phyloP scores from a whole-genome alignment of 2,888 invertebrate species.

The Argyresthia albistria region DNA sequence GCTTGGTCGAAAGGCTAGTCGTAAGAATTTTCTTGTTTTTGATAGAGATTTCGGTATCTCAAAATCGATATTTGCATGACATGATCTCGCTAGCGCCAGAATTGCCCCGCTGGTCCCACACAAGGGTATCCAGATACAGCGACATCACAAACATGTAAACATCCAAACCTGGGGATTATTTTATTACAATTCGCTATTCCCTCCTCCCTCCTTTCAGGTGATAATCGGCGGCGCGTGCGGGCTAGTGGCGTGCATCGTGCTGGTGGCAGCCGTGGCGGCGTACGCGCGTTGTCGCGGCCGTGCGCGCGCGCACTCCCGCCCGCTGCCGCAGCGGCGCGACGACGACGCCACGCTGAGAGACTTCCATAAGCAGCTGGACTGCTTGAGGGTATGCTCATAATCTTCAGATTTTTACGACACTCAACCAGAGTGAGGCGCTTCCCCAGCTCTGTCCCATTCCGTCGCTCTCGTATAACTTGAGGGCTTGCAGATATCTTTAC shows the following conservation, averaged over 20 bases:
- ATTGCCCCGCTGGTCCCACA: too few relatives aligned
- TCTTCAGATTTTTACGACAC: neutral
- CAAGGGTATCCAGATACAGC: too few relatives aligned
- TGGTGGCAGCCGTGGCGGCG: slow-evolving; percentile 45
- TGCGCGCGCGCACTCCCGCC: slow-evolving; percentile 47
- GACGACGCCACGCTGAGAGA: slow-evolving; percentile 57
- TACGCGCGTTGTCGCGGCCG: slow-evolving; percentile 43
- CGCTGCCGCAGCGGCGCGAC: slow-evolving; percentile 49
- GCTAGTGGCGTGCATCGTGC: slow-evolving; percentile 43
- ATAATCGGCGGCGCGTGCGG: slow-evolving; percentile 57
- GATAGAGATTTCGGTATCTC: too few relatives aligned
- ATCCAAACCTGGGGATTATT: neutral
- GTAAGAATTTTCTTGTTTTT: too few relatives aligned
- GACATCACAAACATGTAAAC: too few relatives aligned
- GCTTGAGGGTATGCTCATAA: slow-evolving; percentile 45
- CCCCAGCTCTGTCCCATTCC: too few relatives aligned
- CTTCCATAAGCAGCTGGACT: slow-evolving; percentile 65
- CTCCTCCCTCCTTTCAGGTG: slow-evolving; percentile 24
- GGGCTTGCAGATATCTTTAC: too few relatives aligned
- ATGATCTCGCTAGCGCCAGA: too few relatives aligned
- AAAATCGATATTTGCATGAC: too few relatives aligned
- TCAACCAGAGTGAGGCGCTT: too few relatives aligned
- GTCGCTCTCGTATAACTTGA: too few relatives aligned
- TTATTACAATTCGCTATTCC: neutral
- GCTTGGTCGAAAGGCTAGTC: too few relatives aligned